Base-by-base conservation (phyloP, 2,888 invertebrate species). In the Stegana nigrithorax region DNA sequence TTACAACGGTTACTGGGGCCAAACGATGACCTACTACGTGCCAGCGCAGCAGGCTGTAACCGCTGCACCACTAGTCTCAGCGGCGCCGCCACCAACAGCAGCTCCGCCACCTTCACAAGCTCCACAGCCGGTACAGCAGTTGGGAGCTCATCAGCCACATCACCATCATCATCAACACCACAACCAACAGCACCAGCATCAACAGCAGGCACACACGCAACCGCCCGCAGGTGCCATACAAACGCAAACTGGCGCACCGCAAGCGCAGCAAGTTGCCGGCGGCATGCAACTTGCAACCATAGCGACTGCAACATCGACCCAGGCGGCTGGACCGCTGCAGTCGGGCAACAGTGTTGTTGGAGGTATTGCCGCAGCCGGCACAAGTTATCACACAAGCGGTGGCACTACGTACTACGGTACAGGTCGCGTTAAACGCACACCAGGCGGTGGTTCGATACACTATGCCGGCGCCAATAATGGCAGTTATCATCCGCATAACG, bases 21-120 rank as follows among this genome's bases (percentile, higher is more conserved):
- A 81, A 72, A 74, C 85, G 58, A 85, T 85, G 83, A 83, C 85
- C 58, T 86, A 86, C 72, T 86, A 86, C 70, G 80, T 86, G 73
- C 83, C 84, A 69, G 53, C 53, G n/a, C 86, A 81, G 70, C 84
- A 83, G 71, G 72, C 83, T 61, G 80, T 84, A 53, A 71, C 84
- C 51, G 76, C 82, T 27, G 72, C 84, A 50, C 75, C 82, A 66
- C 72, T 83, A 59, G 75, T 82, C 59, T 70, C 77, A 59, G 71
- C 79, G 55, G 67, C 75, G 5, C 64, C 80, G 56, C 70, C 75
- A 55, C 67, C 68, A 21, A 69, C 70, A n/a, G 14, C 62, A 58
- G 71, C 70, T 32, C 66, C 69, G 8, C 63, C 71, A 27, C 55
- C 69, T 47, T 68, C 63, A 17, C 17, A 12, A 44, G 65, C 73